Base-by-base conservation (phyloP, 2,797 vertebrate species). In the Hylomyscus alleni region DNA sequence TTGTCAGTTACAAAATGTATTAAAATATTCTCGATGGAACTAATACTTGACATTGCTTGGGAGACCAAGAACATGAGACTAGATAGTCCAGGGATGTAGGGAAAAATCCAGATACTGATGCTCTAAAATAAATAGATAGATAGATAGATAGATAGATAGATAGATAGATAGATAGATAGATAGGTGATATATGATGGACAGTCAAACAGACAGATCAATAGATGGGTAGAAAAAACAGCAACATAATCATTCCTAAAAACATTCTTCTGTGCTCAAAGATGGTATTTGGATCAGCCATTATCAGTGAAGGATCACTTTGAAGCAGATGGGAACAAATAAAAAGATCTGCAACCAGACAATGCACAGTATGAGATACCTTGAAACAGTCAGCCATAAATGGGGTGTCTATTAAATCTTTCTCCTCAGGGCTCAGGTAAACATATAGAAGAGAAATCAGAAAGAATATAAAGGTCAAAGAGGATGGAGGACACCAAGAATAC, bases 11-110 rank as follows among this genome's bases (percentile, higher is more conserved):
- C 15, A 47, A 40, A 93, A 44, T 54, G 78, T 40, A 75, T 60
- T 58, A 88, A 84, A 95, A 87, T 76, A 94, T 84, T 86, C 52
- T n/a, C 67, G 19, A 69, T 24, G 29, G 19, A 69, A 85, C 31
- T 34, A 52, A 67, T 84, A 50, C 31, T 6, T 52, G 20, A 52
- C 83, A 67, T 34, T 69, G 11, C 20, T 24, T 52, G 44, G 8
- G 3, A 22, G 67, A 67, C 31, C 6, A 67, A 67, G 83, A 50
- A 50, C 11, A 6, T 85, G 29, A 85, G 31, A 65, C 22, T 65
- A 20, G 1, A 44, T 44, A 47, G 4, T 17, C 15, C 17, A 34
- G 5, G 10, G 29, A 20, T 2, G 5, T 47, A 34, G 17, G 17
- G 10, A 22, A 84, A 84, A 65, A 84, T 47, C 4, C 17, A 62